Conservation (phyloP, 2,797 vertebrate species). For the Prunella strophiata region DNA sequence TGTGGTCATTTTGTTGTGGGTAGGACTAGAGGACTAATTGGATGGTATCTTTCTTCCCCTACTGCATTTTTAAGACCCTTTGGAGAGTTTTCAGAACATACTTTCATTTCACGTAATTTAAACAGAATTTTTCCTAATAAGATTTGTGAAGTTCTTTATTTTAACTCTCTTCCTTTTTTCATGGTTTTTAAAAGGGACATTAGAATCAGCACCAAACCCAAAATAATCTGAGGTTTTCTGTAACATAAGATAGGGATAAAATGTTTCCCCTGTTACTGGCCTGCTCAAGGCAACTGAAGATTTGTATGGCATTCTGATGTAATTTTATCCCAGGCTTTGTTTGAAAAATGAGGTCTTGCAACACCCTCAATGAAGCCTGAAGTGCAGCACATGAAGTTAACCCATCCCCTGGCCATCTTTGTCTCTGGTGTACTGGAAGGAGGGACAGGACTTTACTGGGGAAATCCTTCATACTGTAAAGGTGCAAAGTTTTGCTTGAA, state of each 20-base stretch:
- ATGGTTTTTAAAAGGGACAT: background rate
- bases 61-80: background rate
- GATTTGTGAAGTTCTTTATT: background rate
- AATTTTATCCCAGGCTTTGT: background rate
- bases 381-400: background rate
- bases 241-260: background rate
- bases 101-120: background rate
- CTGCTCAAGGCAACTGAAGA: background rate
- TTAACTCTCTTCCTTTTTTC: background rate
- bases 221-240: background rate
- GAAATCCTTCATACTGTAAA: background rate
- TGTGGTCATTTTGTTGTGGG: background rate
- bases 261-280: background rate
- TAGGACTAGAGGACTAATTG: background rate
- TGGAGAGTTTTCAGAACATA: background rate
- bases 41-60: background rate
- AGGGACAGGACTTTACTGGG: background rate
- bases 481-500: background rate
- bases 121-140: background rate
- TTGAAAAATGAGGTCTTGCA: background rate
- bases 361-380: background rate
- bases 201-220: background rate
- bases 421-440: background rate
- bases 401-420: background rate
- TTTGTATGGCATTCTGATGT: background rate